Evolutionary conservation across 2,113 vertebrate species (phyloP).

Genomic region (Turnix velox): DNA sequence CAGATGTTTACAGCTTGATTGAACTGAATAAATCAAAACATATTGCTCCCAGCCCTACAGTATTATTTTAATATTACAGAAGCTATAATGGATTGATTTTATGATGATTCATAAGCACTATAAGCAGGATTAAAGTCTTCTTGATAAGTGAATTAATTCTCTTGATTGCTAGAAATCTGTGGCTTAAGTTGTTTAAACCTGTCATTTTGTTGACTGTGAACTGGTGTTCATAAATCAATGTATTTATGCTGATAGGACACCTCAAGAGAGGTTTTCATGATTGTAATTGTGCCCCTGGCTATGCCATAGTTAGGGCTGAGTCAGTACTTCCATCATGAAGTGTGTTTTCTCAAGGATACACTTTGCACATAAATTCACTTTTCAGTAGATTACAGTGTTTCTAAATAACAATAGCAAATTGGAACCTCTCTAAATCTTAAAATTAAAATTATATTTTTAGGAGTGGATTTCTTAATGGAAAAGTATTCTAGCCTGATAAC

Average conservation of each 20-base stretch:
- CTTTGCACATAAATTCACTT: neutral
- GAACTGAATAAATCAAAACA: neutral
- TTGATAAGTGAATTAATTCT: slow-evolving; percentile 26
- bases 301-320: neutral
- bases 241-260: neutral
- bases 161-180: neutral
- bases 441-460: neutral
- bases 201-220: neutral
- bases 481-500: neutral
- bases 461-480: neutral
- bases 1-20: slow-evolving; percentile 2
- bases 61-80: slow-evolving; percentile 21
- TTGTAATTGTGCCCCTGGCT: neutral
- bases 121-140: slow-evolving; percentile 6
- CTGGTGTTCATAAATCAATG: neutral
- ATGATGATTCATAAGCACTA: slow-evolving; percentile 18
- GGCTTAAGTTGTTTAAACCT: neutral
- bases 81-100: neutral
- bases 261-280: neutral
- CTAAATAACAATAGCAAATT: neutral
- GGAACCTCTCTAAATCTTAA: neutral
- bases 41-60: neutral
- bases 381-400: neutral
- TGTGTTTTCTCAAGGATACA: neutral
- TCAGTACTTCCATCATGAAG: neutral